Conservation (phyloP, 2,888 invertebrate genomes). For the Pachliopta kotzebuea region DNA sequence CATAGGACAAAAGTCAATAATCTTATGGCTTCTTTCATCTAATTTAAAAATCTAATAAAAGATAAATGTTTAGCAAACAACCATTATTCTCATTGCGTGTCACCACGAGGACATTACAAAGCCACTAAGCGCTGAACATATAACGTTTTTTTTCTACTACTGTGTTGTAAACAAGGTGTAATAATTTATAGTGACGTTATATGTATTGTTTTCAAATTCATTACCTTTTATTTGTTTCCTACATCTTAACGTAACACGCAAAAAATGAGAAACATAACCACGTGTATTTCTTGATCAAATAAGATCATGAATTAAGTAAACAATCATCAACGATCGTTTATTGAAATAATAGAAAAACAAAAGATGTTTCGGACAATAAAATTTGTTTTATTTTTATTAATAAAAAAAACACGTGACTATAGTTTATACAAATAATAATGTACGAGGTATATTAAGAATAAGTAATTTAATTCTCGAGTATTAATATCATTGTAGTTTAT, state of each 20-base stretch:
- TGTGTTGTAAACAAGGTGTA: neutral
- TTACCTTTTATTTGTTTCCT: neutral
- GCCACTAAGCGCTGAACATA: conserved; percentile 2
- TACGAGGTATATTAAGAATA: neutral
- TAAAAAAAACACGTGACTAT: too few relatives aligned
- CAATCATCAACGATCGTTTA: too few relatives aligned
- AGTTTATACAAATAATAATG: too few relatives aligned
- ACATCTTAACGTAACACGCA: neutral
- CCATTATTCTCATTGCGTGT: conserved; percentile 21
- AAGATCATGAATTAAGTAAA: too few relatives aligned
- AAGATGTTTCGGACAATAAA: neutral
- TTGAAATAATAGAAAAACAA: neutral
- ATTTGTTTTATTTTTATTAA: neutral
- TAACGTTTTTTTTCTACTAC: conserved; percentile 13
- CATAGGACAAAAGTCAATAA: too few relatives aligned
- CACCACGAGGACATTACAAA: conserved; percentile 9
- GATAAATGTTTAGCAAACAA: conserved; percentile 7
- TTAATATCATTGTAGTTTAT: conserved; percentile 25
- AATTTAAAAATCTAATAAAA: conserved; percentile 7
- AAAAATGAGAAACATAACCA: neutral
- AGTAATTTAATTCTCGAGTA: conserved; percentile 4
- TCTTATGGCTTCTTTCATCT: neutral
- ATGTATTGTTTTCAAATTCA: conserved; percentile 12
- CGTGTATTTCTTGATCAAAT: too few relatives aligned
- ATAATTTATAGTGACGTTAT: conserved; percentile 2